Evolutionary conservation across 1,140 invertebrate species (phyloP).

Genomic region (Solen grandis): DNA sequence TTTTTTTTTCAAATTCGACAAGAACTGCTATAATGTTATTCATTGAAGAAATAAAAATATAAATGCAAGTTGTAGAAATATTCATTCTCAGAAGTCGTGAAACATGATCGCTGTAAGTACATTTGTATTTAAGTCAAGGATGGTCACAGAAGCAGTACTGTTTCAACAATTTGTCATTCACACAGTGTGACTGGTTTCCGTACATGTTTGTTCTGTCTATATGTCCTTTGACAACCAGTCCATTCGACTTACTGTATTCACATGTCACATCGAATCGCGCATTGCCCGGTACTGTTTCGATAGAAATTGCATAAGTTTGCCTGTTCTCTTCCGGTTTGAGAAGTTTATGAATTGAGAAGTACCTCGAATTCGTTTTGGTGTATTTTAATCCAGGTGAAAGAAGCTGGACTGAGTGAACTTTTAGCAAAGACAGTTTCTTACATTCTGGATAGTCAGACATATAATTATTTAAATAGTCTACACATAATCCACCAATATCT

Average conservation of each 20-base stretch:
- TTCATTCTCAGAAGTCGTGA: no score
- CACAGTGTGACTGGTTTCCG: conserved; percentile 13
- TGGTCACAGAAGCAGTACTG: conserved; percentile 5
- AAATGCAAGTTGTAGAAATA: no score
- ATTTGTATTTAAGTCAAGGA: no score
- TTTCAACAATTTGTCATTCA: not conserved
- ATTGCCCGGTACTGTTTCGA: conserved; percentile 1
- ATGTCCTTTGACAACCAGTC: not conserved
- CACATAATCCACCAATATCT: not conserved
- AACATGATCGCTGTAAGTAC: no score
- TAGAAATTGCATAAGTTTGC: not conserved
- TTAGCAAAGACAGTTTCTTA: not conserved
- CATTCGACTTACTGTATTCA: not conserved
- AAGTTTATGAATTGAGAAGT: not conserved
- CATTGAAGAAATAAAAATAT: no score
- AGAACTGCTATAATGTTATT: no score
- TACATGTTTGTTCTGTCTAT: conserved; percentile 15
- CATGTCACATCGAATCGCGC: conserved; percentile 2
- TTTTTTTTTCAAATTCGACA: no score
- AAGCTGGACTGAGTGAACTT: not conserved
- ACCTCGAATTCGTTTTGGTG: not conserved
- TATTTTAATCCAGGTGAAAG: conserved; percentile 8
- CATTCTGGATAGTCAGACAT: not conserved
- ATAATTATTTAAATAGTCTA: not conserved
- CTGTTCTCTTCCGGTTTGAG: not conserved